Percentiles rank a stretch among this genome's conserved stretches.
Conservation (phyloP, 1,140 invertebrate genomes). For the Drosophila malerkotliana region DNA sequence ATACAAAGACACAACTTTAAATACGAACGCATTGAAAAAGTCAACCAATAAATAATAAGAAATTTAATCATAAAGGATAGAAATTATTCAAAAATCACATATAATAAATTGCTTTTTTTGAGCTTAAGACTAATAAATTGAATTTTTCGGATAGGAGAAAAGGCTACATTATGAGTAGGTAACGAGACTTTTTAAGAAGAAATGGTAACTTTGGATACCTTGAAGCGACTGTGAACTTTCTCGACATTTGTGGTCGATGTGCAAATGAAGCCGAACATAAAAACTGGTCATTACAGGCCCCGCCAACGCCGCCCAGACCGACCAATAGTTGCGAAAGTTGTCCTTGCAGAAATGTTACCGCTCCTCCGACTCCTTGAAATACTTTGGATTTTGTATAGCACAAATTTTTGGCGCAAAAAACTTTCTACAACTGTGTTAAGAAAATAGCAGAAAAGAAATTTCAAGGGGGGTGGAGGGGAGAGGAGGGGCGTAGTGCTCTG, state of each 20-base stretch:
- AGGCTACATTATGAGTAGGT: slow-evolving; percentile 12
- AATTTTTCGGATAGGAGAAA: not conserved
- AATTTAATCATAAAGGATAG: not conserved
- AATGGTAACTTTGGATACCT: slow-evolving; percentile 5
- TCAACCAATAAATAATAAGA: not conserved
- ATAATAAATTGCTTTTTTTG: too few relatives aligned
- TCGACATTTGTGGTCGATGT: slow-evolving; percentile 73
- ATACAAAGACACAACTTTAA: not conserved
- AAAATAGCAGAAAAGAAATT: slow-evolving; percentile 57
- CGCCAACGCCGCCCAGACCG: not conserved
- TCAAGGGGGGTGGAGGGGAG: slow-evolving; percentile 1
- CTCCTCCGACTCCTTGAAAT: slow-evolving; percentile 16
- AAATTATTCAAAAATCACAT: not conserved
- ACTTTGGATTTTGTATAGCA: slow-evolving; percentile 60
- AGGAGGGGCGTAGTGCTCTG: slow-evolving; percentile 33
- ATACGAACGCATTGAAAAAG: not conserved
- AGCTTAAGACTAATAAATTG: too few relatives aligned
- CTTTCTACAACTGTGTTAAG: slow-evolving; percentile 78
- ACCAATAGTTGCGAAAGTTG: slow-evolving; percentile 70
- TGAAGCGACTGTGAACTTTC: slow-evolving; percentile 30
- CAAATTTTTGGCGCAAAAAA: slow-evolving; percentile 67
- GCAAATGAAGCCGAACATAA: slow-evolving; percentile 72
- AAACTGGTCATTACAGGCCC: slow-evolving; percentile 57
- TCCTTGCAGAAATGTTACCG: slow-evolving; percentile 57
- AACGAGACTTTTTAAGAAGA: slow-evolving; percentile 6